Conservation (phyloP, 1,140 invertebrate genomes). For the Conus betulinus region DNA sequence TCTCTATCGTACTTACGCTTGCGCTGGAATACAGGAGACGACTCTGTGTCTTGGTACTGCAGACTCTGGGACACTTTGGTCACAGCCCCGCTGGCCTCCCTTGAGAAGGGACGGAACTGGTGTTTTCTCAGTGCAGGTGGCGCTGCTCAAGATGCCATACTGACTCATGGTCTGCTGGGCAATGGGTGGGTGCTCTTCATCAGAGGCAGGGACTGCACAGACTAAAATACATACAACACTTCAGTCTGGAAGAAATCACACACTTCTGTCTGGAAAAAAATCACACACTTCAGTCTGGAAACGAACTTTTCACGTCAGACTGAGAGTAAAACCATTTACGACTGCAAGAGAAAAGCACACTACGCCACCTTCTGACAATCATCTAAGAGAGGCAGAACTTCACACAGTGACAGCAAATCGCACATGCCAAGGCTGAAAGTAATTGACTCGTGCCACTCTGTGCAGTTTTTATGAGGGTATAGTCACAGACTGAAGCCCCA, state of each 20-base stretch:
- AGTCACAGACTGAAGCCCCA: too few species aligned
- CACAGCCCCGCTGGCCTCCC: slow-evolving; percentile 84
- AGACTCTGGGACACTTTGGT: slow-evolving; percentile 82
- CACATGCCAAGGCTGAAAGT: too few species aligned
- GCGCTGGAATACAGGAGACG: not conserved
- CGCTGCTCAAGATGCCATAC: slow-evolving; percentile 82
- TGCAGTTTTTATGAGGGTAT: too few species aligned
- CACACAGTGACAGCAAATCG: too few species aligned
- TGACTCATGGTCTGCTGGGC: slow-evolving; percentile 88
- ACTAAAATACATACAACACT: slow-evolving; percentile 61
- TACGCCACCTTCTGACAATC: too few species aligned
- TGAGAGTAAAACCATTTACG: too few species aligned
- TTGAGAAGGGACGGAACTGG: slow-evolving; percentile 86
- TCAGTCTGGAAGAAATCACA: too few species aligned
- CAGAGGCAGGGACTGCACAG: slow-evolving; percentile 87
- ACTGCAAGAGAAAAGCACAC: too few species aligned
- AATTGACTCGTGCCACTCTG: too few species aligned
- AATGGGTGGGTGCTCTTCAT: slow-evolving; percentile 86
- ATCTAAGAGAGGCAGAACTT: too few species aligned
- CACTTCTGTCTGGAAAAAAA: not conserved
- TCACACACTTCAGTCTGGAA: too few species aligned
- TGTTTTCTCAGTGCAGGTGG: slow-evolving; percentile 87
- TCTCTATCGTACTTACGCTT: not conserved
- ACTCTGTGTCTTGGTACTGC: slow-evolving; percentile 27
- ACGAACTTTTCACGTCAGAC: too few species aligned